phyloP scores from a whole-genome alignment of 2,113 vertebrate genomes.

The Xiphorhynchus elegans region DNA sequence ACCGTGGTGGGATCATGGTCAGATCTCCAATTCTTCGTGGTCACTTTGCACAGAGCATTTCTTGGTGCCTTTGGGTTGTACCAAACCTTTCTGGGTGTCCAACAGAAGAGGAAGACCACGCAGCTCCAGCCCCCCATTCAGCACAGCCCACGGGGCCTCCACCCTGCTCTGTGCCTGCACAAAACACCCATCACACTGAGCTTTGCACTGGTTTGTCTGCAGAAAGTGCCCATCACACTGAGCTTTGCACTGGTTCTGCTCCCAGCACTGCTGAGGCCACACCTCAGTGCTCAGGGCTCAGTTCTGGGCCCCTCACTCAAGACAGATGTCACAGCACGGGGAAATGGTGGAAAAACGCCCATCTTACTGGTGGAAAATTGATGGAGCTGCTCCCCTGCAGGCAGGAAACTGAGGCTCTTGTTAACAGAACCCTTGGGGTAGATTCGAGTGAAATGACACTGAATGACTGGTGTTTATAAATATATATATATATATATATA shows the following conservation, averaged over 20 bases:
- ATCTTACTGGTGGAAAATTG: not conserved
- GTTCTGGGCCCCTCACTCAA: not conserved
- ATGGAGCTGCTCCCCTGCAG: not conserved
- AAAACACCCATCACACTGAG: not conserved
- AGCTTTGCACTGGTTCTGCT: not conserved
- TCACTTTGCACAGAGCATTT: not conserved
- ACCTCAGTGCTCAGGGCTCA: not conserved
- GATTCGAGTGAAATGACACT: not conserved
- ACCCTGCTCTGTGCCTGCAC: not conserved
- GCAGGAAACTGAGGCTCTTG: not conserved
- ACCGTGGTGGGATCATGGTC: not conserved
- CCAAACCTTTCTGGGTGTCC: too few relatives aligned
- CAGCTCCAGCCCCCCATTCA: not conserved
- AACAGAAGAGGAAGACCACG: not conserved
- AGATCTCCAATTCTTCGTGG: not conserved
- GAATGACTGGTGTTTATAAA: not conserved
- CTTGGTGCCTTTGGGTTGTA: not conserved
- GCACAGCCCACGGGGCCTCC: not conserved
- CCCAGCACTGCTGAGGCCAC: not conserved
- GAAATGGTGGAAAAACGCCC: not conserved
- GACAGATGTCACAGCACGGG: not conserved
- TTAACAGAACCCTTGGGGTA: not conserved
- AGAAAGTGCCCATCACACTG: not conserved
- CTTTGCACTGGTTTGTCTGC: not conserved
- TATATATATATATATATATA: not conserved